Conservation (phyloP, 2,113 vertebrate genomes). For the Microtus oregoni region DNA sequence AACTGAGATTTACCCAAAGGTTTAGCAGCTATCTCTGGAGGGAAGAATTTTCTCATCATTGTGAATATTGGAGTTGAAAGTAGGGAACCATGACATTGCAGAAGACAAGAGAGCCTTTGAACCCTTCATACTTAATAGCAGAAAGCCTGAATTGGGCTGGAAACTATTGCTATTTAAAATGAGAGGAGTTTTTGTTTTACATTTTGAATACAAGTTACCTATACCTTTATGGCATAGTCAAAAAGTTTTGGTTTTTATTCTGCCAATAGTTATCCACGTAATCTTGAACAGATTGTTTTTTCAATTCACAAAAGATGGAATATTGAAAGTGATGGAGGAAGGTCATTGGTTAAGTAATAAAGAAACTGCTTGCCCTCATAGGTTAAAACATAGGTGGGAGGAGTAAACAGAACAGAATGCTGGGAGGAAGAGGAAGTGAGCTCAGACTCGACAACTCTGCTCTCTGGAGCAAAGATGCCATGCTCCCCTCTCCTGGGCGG, state of each 20-base stretch:
- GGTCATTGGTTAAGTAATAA: too few species aligned
- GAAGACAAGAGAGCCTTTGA: constrained; percentile 22
- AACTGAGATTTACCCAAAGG: constrained; percentile 28
- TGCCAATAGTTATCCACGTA: neutral
- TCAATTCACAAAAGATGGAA: constrained; percentile 23
- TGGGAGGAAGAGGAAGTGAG: too few species aligned
- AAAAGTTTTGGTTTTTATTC: neutral
- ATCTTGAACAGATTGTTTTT: neutral
- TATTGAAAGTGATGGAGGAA: neutral
- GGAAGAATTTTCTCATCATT: neutral
- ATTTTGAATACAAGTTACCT: neutral
- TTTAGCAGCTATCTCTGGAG: neutral
- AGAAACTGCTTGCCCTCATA: too few species aligned
- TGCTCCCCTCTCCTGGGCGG: too few species aligned
- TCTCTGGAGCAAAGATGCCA: too few species aligned
- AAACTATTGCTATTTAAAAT: neutral
- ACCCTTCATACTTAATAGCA: constrained; percentile 7
- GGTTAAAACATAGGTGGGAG: too few species aligned
- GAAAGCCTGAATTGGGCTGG: neutral
- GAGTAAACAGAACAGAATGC: too few species aligned
- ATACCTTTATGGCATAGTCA: neutral
- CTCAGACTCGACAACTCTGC: too few species aligned
- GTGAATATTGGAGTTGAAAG: neutral
- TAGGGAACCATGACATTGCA: neutral
- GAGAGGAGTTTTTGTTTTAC: neutral